Evolutionary conservation across 2,113 vertebrate species (phyloP).

Genomic region (Suncus etruscus): DNA sequence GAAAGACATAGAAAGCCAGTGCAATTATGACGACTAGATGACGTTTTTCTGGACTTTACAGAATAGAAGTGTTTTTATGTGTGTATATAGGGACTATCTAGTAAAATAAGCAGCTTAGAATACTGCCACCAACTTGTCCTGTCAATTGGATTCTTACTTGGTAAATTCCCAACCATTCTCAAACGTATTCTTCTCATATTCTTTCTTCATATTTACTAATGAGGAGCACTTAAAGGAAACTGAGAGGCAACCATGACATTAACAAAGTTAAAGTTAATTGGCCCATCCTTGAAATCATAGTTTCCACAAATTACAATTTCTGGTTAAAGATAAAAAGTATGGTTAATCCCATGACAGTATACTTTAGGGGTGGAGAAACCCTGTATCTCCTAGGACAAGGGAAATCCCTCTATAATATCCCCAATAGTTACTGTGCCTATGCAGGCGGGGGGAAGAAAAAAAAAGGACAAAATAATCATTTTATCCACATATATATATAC

Average conservation of each 20-base stretch:
- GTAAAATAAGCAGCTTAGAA: neutral
- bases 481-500: too few species aligned
- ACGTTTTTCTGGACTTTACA: slow-evolving; percentile 37
- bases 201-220: neutral
- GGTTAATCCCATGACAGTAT: too few species aligned
- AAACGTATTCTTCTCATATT: neutral
- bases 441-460: too few species aligned
- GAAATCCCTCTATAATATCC: too few species aligned
- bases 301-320: slow-evolving; percentile 25
- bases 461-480: too few species aligned
- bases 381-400: too few species aligned
- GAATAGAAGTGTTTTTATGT: neutral
- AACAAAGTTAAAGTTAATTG: neutral
- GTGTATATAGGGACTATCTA: slow-evolving; percentile 16
- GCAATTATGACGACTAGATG: slow-evolving; percentile 11
- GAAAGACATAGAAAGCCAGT: slow-evolving; percentile 2
- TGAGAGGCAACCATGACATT: neutral
- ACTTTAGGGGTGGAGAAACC: too few species aligned
- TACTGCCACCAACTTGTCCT: neutral
- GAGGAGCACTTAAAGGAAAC: neutral
- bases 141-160: neutral
- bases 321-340: neutral
- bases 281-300: neutral
- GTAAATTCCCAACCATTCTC: neutral
- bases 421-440: too few species aligned